Conservation (phyloP, 2,888 invertebrate species). For the Chrysolina oricalcia region DNA sequence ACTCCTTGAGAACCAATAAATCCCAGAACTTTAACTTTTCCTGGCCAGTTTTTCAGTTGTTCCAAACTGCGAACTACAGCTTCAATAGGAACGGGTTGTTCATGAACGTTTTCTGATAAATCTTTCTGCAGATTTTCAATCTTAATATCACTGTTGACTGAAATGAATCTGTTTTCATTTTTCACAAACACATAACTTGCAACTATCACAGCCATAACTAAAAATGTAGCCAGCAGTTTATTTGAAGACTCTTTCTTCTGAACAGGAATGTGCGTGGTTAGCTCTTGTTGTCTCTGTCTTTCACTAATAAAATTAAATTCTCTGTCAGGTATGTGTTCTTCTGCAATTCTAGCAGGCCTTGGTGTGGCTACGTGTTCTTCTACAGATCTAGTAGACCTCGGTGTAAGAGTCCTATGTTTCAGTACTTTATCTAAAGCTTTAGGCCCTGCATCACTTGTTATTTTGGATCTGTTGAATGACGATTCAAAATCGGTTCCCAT, state of each 20-base stretch:
- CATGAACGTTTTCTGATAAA: constrained; percentile 51
- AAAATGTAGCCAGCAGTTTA: constrained; percentile 9
- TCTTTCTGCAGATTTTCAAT: constrained; percentile 51
- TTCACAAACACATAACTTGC: constrained; percentile 8
- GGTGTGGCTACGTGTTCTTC: not conserved
- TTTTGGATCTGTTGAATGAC: not conserved
- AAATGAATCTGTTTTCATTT: constrained; percentile 14
- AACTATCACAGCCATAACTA: constrained; percentile 19
- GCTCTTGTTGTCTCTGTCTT: constrained; percentile 1
- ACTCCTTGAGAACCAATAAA: constrained; percentile 64
- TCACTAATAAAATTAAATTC: not conserved
- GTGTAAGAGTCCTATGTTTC: constrained; percentile 7
- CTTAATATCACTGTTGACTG: constrained; percentile 48
- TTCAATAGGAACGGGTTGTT: constrained; percentile 55
- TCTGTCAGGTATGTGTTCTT: not conserved
- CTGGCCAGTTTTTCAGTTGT: constrained; percentile 44
- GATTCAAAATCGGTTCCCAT: constrained; percentile 22
- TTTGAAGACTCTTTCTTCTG: constrained; percentile 29
- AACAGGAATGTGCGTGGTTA: constrained; percentile 10
- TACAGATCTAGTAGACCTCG: not conserved
- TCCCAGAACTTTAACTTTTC: constrained; percentile 55
- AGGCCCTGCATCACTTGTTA: constrained; percentile 7
- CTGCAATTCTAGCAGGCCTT: not conserved
- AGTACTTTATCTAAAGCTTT: constrained; percentile 27
- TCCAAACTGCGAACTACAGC: constrained; percentile 55